phyloP scores from a whole-genome alignment of 2,888 invertebrate genomes.

The Drymonia ruficornis region DNA sequence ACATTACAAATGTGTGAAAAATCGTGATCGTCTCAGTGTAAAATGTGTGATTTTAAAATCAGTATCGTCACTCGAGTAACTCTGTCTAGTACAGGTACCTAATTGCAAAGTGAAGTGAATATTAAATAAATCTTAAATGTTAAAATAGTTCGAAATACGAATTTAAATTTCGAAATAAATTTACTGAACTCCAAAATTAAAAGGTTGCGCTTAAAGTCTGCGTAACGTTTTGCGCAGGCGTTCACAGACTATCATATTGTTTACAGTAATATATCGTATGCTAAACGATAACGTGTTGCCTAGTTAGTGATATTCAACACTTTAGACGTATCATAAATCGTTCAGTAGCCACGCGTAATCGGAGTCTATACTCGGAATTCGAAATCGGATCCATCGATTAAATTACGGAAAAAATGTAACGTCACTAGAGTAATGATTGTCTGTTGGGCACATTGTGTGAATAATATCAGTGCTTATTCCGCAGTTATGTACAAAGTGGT shows the following conservation, averaged over 20 bases:
- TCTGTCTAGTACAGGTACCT: too few species aligned
- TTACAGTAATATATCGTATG: conserved; percentile 55
- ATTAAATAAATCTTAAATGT: not conserved
- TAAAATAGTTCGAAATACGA: not conserved
- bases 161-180: not conserved
- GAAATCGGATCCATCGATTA: conserved; percentile 1
- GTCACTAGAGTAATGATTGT: conserved; percentile 16
- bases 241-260: conserved; percentile 55
- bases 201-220: conserved; percentile 10
- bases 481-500: not conserved
- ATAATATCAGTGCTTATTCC: not conserved
- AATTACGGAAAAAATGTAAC: conserved; percentile 1
- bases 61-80: too few species aligned
- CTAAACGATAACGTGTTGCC: conserved; percentile 57
- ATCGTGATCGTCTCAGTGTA: conserved; percentile 27
- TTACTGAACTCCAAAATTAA: conserved; percentile 17
- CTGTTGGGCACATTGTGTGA: not conserved
- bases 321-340: conserved; percentile 20
- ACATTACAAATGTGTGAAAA: conserved; percentile 24
- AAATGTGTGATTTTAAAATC: conserved; percentile 22
- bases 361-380: not conserved
- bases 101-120: not conserved
- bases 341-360: conserved; percentile 13
- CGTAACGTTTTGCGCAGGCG: conserved; percentile 46
- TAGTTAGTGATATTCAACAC: conserved; percentile 40